phyloP scores from a whole-genome alignment of 2,797 vertebrate species.

The Hoplostethus mediterraneus region DNA sequence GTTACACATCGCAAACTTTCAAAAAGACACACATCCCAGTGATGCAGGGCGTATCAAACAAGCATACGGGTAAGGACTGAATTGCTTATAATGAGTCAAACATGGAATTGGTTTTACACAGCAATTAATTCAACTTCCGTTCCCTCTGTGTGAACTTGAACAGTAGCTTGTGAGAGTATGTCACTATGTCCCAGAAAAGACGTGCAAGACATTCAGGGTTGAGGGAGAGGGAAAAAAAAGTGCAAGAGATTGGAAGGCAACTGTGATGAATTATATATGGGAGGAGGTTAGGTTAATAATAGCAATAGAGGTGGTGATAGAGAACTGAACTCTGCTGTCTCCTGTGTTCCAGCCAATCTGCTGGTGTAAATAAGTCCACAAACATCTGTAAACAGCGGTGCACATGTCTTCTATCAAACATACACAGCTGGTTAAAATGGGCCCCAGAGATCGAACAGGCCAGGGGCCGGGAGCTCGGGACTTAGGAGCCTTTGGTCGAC shows the following conservation, averaged over 20 bases:
- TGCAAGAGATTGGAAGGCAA: constrained; percentile 51
- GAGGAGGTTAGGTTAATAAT: constrained; percentile 84
- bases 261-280: constrained; percentile 78
- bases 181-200: constrained; percentile 78
- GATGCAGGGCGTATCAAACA: constrained; percentile 6
- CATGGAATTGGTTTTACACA: constrained; percentile 40
- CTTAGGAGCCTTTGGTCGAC: constrained; percentile 55
- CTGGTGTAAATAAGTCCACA: constrained; percentile 93
- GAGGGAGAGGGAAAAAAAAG: constrained; percentile 58
- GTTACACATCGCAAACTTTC: constrained; percentile 40
- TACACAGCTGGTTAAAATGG: constrained; percentile 87
- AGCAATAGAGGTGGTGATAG: constrained; percentile 64
- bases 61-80: not conserved
- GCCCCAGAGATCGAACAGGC: constrained; percentile 74
- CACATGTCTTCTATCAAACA: constrained; percentile 65
- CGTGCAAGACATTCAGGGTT: constrained; percentile 48
- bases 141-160: constrained; percentile 36
- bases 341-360: constrained; percentile 69
- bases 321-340: constrained; percentile 64
- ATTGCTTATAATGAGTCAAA: constrained; percentile 11
- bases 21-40: constrained; percentile 10
- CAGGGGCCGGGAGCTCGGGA: constrained; percentile 45
- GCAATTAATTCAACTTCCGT: constrained; percentile 55
- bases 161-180: constrained; percentile 39
- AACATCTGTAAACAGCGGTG: constrained; percentile 89